Evolutionary conservation across 2,113 vertebrate genomes (phyloP).

Genomic region (Zosterops hypoxanthus): DNA sequence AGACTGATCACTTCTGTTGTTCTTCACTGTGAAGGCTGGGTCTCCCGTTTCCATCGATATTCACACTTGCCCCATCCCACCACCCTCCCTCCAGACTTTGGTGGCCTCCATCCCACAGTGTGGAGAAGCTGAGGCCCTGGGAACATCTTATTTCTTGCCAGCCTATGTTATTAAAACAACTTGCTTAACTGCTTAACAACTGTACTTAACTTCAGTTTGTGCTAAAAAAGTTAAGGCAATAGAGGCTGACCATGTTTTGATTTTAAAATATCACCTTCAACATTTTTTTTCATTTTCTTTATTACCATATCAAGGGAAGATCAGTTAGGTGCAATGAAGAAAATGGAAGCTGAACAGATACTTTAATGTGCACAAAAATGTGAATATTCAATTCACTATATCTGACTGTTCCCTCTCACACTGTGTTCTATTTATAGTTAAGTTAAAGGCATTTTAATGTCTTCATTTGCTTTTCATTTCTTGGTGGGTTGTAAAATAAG

Average conservation of each 20-base stretch:
- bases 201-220: neutral
- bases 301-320: neutral
- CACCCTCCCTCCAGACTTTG: neutral
- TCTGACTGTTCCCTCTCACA: neutral
- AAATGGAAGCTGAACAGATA: neutral
- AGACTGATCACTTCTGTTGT: neutral
- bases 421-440: neutral
- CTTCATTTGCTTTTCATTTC: neutral
- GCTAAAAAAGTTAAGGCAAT: neutral
- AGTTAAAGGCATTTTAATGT: neutral
- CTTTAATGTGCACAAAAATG: neutral
- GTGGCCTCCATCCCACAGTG: neutral
- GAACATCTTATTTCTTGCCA: neutral
- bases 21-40: fast-evolving
- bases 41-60: neutral
- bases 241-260: neutral
- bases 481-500: neutral
- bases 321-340: neutral
- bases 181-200: neutral
- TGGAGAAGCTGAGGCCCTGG: neutral
- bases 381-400: neutral
- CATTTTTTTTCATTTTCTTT: neutral
- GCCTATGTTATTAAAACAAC: neutral
- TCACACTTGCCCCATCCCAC: neutral
- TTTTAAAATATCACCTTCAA: neutral